Conservation (phyloP, 2,888 invertebrate genomes). For the Achlya flavicornis region DNA sequence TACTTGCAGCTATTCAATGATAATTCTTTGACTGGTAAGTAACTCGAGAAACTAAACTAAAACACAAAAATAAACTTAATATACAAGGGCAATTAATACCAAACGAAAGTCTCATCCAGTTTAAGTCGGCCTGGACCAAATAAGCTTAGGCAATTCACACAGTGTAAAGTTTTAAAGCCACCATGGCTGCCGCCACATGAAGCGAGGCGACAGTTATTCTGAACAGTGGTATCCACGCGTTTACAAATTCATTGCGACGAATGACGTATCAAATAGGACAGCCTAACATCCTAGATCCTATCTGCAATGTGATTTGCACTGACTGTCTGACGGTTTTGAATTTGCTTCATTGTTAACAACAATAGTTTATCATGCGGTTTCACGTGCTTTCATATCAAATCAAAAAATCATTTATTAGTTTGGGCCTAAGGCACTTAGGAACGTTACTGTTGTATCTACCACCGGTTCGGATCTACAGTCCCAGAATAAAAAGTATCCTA, state of each 20-base stretch:
- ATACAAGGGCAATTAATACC: constrained; percentile 35
- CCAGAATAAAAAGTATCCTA: too few relatives aligned
- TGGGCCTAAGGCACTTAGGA: too few relatives aligned
- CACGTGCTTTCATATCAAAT: too few relatives aligned
- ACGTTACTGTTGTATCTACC: too few relatives aligned
- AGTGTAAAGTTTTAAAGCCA: constrained; percentile 15
- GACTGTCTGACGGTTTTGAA: background rate
- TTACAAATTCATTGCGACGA: constrained; percentile 10
- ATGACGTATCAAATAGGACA: constrained; percentile 4
- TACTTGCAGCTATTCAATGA: too few relatives aligned
- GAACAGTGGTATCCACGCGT: background rate
- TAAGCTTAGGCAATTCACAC: constrained; percentile 32
- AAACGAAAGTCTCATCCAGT: constrained; percentile 32
- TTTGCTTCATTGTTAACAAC: background rate
- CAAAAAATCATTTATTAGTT: too few relatives aligned
- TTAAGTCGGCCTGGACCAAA: constrained; percentile 19
- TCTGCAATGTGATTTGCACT: constrained; percentile 2
- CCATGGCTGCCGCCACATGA: background rate
- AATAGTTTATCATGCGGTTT: too few relatives aligned
- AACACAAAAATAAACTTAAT: background rate
- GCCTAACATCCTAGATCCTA: background rate
- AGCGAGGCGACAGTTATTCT: background rate
- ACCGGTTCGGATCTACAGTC: too few relatives aligned
- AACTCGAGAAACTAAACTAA: background rate
- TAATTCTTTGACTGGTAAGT: too few relatives aligned